These are phyloP conservation scores for Drosophila monieri DNA, from an alignment of 2,888 invertebrate species.

Conservation along the genomic window DNA sequence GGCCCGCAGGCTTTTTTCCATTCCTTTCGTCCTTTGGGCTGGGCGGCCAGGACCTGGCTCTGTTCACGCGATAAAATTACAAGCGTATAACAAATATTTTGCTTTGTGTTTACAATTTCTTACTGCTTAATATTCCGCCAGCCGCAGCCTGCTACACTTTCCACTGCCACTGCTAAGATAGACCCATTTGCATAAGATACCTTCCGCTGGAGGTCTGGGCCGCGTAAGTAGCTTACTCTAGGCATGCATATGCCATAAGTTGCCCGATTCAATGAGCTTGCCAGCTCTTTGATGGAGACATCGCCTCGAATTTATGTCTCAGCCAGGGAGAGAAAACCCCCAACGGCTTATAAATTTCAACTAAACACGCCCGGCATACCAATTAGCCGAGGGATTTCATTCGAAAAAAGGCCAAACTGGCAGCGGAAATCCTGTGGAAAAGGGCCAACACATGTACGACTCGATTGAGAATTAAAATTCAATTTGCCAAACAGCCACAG, in stretches of 20 bases:
- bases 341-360: constrained; percentile 46
- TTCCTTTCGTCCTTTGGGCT: constrained; percentile 26
- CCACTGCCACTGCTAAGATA: background rate
- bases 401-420: constrained; percentile 54
- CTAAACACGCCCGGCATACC: constrained; percentile 54
- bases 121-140: constrained; percentile 29
- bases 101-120: constrained; percentile 64
- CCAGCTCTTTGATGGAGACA: constrained; percentile 24
- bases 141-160: constrained; percentile 5
- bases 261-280: constrained; percentile 27
- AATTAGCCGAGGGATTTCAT: constrained; percentile 51
- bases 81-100: constrained; percentile 79
- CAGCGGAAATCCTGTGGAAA: constrained; percentile 73
- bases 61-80: constrained; percentile 66
- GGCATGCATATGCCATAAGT: constrained; percentile 44
- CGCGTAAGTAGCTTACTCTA: constrained; percentile 55
- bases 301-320: constrained; percentile 48
- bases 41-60: constrained; percentile 33
- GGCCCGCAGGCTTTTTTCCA: constrained; percentile 10
- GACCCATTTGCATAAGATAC: constrained; percentile 74
- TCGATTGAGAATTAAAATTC: constrained; percentile 70
- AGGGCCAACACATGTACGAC: constrained; percentile 59
- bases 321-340: constrained; percentile 27
- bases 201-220: constrained; percentile 42
- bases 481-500: constrained; percentile 51